These are phyloP conservation scores for Homarus americanus DNA, from an alignment of 1,140 invertebrate genomes.

Conservation along the genomic window DNA sequence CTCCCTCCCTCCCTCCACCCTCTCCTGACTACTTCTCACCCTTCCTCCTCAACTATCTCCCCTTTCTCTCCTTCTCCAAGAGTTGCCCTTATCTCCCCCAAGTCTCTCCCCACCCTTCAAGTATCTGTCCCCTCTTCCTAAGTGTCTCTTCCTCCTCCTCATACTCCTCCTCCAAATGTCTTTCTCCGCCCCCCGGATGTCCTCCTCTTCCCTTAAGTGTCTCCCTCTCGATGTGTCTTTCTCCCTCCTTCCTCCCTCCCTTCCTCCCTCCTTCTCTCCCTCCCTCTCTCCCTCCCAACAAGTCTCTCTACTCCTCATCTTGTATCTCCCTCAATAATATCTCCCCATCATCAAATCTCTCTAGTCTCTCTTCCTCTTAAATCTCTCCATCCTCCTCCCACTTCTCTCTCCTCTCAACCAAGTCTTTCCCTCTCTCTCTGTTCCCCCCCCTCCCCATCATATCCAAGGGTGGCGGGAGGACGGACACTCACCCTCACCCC, in stretches of 20 bases:
- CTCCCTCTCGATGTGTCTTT: background rate
- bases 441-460: background rate
- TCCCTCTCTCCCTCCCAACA: no score
- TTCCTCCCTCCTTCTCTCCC: constrained; percentile 16
- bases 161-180: no score
- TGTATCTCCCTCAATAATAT: no score
- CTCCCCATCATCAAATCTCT: background rate
- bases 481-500: background rate
- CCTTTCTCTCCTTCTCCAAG: no score
- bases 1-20: no score
- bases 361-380: background rate
- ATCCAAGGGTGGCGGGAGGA: background rate
- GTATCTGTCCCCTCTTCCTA: no score
- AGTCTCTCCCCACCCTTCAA: no score
- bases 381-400: background rate
- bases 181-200: no score
- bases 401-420: background rate
- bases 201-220: background rate
- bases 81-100: no score
- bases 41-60: background rate
- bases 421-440: background rate
- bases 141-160: no score
- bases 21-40: background rate
- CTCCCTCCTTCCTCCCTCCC: background rate
- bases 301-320: no score